Evolutionary conservation across 2,113 vertebrate species (phyloP).

Genomic region (Scolopax mira): DNA sequence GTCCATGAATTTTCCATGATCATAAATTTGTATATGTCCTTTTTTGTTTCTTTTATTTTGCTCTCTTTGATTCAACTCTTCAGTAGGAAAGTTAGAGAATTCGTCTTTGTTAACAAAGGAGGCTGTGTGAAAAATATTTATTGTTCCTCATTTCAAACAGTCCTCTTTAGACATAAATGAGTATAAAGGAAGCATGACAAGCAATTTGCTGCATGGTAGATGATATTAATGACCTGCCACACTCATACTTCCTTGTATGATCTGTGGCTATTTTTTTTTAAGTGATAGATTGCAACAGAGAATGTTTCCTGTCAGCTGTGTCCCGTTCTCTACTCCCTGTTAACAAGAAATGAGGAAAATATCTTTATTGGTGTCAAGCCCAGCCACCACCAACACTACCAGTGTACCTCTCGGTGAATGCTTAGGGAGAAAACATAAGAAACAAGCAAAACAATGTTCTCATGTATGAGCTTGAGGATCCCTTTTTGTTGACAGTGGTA

Average conservation of each 20-base stretch:
- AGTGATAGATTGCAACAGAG: conserved; percentile 43
- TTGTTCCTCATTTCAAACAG: conserved; percentile 17
- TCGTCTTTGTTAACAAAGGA: conserved; percentile 9
- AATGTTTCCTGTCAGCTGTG: conserved; percentile 19
- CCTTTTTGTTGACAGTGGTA: neutral
- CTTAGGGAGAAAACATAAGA: neutral
- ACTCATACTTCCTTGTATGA: conserved; percentile 38
- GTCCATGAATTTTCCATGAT: neutral
- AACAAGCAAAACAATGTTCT: neutral
- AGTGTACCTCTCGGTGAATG: neutral
- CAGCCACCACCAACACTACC: neutral
- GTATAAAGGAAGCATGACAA: conserved; percentile 73
- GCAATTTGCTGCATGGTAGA: conserved; percentile 70
- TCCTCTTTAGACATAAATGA: conserved; percentile 64
- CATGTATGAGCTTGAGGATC: neutral
- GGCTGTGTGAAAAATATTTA: conserved; percentile 52
- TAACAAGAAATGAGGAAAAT: conserved; percentile 13
- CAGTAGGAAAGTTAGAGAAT: neutral
- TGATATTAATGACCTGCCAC: conserved; percentile 69
- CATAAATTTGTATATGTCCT: conserved; percentile 20
- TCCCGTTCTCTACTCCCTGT: neutral
- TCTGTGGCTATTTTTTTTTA: conserved; percentile 26
- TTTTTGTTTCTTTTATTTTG: neutral
- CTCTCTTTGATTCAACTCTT: neutral
- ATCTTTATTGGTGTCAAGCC: neutral